Conservation (phyloP, 1,140 invertebrate species). For the Hyles vespertilio region DNA sequence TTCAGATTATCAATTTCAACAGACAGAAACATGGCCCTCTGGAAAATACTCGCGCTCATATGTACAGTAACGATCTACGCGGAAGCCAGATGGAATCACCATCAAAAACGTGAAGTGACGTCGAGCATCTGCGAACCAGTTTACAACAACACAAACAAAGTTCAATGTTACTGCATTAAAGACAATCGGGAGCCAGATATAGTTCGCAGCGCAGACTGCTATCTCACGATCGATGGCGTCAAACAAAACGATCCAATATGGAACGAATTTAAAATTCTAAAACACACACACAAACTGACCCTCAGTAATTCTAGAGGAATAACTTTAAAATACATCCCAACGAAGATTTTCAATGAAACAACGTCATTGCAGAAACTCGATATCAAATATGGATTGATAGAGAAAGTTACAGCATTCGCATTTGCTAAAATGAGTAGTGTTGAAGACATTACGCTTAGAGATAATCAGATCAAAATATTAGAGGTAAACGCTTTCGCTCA, state of each 20-base stretch:
- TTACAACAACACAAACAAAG: conserved; percentile 44
- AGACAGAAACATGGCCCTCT: conserved; percentile 41
- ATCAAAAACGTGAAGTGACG: conserved; percentile 43
- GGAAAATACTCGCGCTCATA: conserved; percentile 40
- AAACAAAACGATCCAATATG: conserved; percentile 77
- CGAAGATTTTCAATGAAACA: conserved; percentile 78
- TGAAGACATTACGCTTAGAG: conserved; percentile 79
- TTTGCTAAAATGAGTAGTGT: conserved; percentile 83
- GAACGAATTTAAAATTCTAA: conserved; percentile 80
- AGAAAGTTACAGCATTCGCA: conserved; percentile 79
- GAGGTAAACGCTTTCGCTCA: conserved; percentile 81
- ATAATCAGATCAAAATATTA: conserved; percentile 81
- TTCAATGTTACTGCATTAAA: conserved; percentile 56
- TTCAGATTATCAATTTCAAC: conserved; percentile 26
- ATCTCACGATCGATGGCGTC: conserved; percentile 77
- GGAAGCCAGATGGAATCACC: conserved; percentile 38
- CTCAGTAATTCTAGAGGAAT: conserved; percentile 80
- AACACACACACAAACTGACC: conserved; percentile 78
- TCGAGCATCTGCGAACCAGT: conserved; percentile 44
- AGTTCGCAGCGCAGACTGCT: conserved; percentile 69
- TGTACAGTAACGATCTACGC: conserved; percentile 37
- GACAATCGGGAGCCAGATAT: conserved; percentile 25
- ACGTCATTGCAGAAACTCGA: conserved; percentile 78
- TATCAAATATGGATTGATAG: conserved; percentile 83
- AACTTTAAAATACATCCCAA: conserved; percentile 82